These are phyloP conservation scores for Hormaphis cornu DNA, from an alignment of 1,140 invertebrate genomes.

Conservation along the genomic window DNA sequence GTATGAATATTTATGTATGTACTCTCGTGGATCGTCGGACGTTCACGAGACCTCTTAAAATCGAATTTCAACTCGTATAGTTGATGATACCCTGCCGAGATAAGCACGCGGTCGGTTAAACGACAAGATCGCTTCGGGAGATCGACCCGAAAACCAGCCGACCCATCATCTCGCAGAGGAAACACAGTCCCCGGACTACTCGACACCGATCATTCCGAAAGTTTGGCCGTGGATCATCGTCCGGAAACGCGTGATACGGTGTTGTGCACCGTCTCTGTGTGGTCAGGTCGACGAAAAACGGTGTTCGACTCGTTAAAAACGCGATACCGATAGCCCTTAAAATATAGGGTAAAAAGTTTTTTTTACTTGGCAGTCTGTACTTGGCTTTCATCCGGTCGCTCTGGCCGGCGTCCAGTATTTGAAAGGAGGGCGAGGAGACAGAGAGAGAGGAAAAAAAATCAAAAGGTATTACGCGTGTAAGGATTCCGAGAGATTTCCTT, in stretches of 20 bases:
- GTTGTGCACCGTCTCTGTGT: not conserved
- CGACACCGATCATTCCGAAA: constrained; percentile 2
- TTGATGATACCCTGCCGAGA: no score
- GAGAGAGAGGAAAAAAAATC: constrained; percentile 1
- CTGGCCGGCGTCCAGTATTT: constrained; percentile 19
- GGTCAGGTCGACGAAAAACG: not conserved
- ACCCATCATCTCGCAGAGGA: no score
- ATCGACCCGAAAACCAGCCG: no score
- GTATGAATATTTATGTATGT: no score
- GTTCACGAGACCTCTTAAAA: no score
- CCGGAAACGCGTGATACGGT: no score
- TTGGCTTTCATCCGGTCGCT: not conserved
- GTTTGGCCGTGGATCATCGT: constrained; percentile 27
- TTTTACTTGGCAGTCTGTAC: constrained; percentile 20
- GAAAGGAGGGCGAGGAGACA: no score
- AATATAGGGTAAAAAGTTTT: constrained; percentile 28
- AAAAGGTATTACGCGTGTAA: not conserved
- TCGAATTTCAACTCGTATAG: no score
- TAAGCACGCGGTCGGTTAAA: no score
- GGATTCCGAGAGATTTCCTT: not conserved
- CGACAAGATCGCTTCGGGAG: no score
- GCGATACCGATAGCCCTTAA: not conserved
- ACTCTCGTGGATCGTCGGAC: no score
- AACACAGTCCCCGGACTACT: no score
- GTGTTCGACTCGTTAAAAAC: not conserved